Conservation (phyloP, 2,888 invertebrate species). For the Polydrusus cervinus region DNA sequence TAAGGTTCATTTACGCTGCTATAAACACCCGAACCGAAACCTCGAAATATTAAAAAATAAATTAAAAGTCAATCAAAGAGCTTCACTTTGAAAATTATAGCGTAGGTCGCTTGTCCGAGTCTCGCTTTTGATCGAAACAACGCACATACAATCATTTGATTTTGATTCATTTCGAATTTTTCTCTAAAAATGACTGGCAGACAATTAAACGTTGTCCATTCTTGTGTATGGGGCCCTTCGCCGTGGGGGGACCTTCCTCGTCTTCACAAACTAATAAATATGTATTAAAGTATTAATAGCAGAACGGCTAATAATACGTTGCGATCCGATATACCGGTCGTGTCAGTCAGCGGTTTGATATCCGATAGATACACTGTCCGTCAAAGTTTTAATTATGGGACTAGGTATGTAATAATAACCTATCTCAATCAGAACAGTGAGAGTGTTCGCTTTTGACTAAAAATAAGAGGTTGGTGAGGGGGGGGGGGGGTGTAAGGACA, state of each 20-base stretch:
- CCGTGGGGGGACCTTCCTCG: slow-evolving; percentile 48
- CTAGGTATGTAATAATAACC: too few species aligned
- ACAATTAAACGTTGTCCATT: slow-evolving; percentile 56
- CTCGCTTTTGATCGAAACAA: slow-evolving; percentile 20
- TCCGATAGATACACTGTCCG: slow-evolving; percentile 53
- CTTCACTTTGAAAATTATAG: slow-evolving; percentile 41
- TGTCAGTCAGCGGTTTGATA: slow-evolving; percentile 65
- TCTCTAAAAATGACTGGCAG: slow-evolving; percentile 53
- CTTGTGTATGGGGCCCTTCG: slow-evolving; percentile 42
- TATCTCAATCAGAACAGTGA: neutral
- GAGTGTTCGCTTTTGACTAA: too few species aligned
- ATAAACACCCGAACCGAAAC: too few species aligned
- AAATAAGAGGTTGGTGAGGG: too few species aligned
- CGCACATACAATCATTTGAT: slow-evolving; percentile 38
- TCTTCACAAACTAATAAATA: slow-evolving; percentile 65
- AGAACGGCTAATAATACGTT: slow-evolving; percentile 66
- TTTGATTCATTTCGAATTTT: slow-evolving; percentile 53
- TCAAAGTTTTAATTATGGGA: neutral
- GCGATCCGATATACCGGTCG: slow-evolving; percentile 63
- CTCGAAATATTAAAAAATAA: slow-evolving; percentile 28
- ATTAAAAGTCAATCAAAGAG: slow-evolving; percentile 52
- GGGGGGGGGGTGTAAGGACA: too few species aligned
- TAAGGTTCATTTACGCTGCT: too few species aligned
- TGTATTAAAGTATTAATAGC: slow-evolving; percentile 67
- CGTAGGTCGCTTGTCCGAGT: slow-evolving; percentile 9